Percentiles rank a stretch among this genome's conserved stretches.
Conservation (phyloP, 2,113 vertebrate genomes). For the Otis tarda region DNA sequence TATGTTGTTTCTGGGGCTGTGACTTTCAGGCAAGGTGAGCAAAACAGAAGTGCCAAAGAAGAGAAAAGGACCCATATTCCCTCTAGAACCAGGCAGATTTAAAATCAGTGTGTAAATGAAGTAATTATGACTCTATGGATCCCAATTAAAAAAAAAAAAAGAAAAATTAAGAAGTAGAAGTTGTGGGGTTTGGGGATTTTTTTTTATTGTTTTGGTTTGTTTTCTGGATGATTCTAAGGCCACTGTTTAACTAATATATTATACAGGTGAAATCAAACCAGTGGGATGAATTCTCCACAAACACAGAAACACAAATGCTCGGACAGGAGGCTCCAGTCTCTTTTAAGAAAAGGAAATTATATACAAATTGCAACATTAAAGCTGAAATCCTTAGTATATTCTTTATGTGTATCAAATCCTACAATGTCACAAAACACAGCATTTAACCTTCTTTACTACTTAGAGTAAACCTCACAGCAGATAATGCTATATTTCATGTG, state of each 20-base stretch:
- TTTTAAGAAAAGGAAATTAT: not conserved
- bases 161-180: not conserved
- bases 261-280: not conserved
- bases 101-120: not conserved
- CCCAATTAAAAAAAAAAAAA: not conserved
- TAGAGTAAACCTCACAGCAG: not conserved
- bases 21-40: not conserved
- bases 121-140: not conserved
- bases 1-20: not conserved
- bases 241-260: not conserved
- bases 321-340: not conserved
- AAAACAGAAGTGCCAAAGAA: not conserved
- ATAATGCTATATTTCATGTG: not conserved
- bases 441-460: not conserved
- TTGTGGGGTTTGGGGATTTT: not conserved
- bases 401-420: not conserved
- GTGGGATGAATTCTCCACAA: not conserved
- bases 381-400: not conserved
- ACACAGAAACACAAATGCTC: not conserved
- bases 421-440: not conserved
- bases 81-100: not conserved
- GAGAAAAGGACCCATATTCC: not conserved
- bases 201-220: not conserved
- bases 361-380: not conserved
- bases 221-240: not conserved